Evolutionary conservation across 2,888 invertebrate genomes (phyloP).

Genomic region (Ganaspis brasiliensis): DNA sequence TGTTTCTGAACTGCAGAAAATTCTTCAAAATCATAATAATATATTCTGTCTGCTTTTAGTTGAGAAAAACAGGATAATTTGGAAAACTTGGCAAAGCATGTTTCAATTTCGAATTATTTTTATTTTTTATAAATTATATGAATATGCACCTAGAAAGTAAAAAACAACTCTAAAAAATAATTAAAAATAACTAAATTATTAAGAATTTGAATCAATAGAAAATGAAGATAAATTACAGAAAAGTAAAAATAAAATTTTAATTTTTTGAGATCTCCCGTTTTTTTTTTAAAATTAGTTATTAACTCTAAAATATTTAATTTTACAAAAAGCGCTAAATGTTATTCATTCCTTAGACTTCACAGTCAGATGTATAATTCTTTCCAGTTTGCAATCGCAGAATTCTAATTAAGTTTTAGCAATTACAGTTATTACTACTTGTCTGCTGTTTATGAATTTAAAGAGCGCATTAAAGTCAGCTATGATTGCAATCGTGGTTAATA

Average conservation of each 20-base stretch:
- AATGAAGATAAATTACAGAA: too few species aligned
- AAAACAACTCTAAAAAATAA: too few species aligned
- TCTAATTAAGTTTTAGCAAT: conserved; percentile 16
- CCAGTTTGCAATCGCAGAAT: background rate
- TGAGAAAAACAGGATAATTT: too few species aligned
- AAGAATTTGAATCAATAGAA: too few species aligned
- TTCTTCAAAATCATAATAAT: background rate
- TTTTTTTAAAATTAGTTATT: too few species aligned
- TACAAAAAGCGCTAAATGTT: background rate
- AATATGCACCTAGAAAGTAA: too few species aligned
- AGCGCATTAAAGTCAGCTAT: background rate
- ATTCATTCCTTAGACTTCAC: background rate
- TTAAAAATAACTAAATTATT: too few species aligned
- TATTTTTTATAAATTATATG: too few species aligned
- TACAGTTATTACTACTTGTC: conserved; percentile 13
- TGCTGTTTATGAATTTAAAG: conserved; percentile 21
- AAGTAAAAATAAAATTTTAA: too few species aligned
- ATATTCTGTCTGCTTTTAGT: background rate
- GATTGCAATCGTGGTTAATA: conserved; percentile 1
- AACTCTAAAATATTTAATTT: background rate
- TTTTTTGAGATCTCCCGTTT: too few species aligned
- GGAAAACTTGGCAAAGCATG: too few species aligned
- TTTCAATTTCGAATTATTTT: too few species aligned
- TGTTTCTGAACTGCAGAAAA: background rate
- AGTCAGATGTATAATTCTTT: conserved; percentile 14